These are phyloP conservation scores for Papilio dardanus DNA, from an alignment of 1,140 invertebrate genomes.

Conservation along the genomic window DNA sequence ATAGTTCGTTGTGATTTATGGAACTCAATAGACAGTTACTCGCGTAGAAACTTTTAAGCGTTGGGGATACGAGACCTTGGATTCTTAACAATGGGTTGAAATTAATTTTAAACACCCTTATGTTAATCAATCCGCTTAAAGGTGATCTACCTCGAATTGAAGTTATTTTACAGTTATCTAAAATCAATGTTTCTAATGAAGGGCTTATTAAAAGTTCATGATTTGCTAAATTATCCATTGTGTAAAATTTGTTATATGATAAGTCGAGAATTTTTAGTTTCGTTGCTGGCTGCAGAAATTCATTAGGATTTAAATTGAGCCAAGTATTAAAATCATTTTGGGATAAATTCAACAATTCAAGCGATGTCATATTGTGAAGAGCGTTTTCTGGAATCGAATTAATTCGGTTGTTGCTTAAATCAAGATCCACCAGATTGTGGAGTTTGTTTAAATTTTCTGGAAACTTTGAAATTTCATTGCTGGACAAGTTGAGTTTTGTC, in stretches of 20 bases:
- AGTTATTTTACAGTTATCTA: conserved; percentile 82
- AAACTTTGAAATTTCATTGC: conserved; percentile 84
- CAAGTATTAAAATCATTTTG: conserved; percentile 82
- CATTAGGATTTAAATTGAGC: conserved; percentile 80
- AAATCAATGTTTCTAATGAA: conserved; percentile 78
- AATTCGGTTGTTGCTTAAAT: conserved; percentile 83
- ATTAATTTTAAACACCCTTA: conserved; percentile 81
- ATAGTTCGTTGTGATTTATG: conserved; percentile 77
- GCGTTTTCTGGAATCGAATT: conserved; percentile 67
- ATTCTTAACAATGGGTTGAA: conserved; percentile 81
- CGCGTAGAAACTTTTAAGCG: conserved; percentile 82
- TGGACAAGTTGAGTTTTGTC: conserved; percentile 83
- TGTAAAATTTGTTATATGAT: conserved; percentile 77
- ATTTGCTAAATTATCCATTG: conserved; percentile 76
- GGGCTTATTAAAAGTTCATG: conserved; percentile 80
- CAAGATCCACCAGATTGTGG: conserved; percentile 79
- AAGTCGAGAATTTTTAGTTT: conserved; percentile 80
- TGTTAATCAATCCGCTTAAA: conserved; percentile 79
- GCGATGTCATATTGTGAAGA: conserved; percentile 77
- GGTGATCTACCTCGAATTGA: conserved; percentile 78
- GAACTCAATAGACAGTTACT: conserved; percentile 82
- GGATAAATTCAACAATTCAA: conserved; percentile 82
- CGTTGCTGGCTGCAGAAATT: conserved; percentile 68
- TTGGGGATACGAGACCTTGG: conserved; percentile 78
- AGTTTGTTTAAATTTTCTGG: conserved; percentile 69